Evolutionary conservation across 2,113 vertebrate genomes (phyloP), one percentile per base, ranked within the genome.

Genomic region (Aleadryas rufinucha): DNA sequence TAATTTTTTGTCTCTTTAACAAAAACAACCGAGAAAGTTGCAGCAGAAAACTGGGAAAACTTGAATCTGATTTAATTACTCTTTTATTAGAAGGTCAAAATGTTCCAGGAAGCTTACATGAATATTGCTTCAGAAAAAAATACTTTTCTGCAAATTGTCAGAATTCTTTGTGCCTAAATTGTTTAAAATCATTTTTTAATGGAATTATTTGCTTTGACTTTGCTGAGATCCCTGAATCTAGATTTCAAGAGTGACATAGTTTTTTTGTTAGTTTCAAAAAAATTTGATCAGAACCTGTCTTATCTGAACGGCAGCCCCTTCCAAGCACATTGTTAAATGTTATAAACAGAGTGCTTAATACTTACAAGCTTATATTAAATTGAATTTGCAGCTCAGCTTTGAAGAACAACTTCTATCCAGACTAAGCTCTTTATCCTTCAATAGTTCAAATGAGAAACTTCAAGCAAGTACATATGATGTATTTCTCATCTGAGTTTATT

Each of bases 341-440:
- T 81, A 83, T 49, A 83, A 85, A 92, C 61, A 76, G 90, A 90
- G 59, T 57, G 74, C 37, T 85, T 96, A 79, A 86, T 88, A 76
- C 75, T 89, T 94, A 92, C 28, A 94, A 86, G 71, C 87, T 90
- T 92, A 71, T 39, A 79, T 82, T 83, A 92, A 96, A 93, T 83
- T 94, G 53, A 86, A 96, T 86, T 90, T 76, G 57, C 68, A 95
- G 89, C 68, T 84, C 28, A 57, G 57, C 54, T 92, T 60, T 88
- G 54, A 94, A 74, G 41, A 90, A 70, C 54, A 91, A 83, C 33
- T 59, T 66, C 64, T 85, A 19, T 90, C 71, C 87, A 77, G 41
- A 86, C 80, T 86, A 92, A 92, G 76, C 87, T 95, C 83, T 96
- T 97, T 84, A 96, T 94, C 54, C 37, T 86, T 96, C 79, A 89